Percentiles rank a stretch among this genome's conserved stretches.
Evolutionary conservation across 2,113 vertebrate genomes (phyloP).

Genomic region (Istiophorus platypterus): DNA sequence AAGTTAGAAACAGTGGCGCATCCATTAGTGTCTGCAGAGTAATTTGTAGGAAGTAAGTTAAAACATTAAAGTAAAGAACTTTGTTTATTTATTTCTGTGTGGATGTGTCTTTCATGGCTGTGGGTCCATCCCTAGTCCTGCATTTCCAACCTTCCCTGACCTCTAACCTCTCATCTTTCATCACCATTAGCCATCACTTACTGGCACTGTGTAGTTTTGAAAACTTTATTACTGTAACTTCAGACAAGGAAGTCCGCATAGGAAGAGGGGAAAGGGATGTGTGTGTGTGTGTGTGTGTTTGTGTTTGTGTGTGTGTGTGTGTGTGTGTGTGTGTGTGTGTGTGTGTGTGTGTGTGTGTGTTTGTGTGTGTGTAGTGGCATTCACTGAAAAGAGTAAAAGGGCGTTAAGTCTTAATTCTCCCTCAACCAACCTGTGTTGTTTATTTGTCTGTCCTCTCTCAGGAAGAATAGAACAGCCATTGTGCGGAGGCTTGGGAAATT

Average conservation of each 20-base stretch:
- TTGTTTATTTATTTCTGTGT: neutral
- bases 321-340: constrained; percentile 48
- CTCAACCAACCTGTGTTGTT: constrained; percentile 64
- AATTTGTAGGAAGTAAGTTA: neutral
- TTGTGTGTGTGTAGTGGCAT: neutral
- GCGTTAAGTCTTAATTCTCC: constrained; percentile 70
- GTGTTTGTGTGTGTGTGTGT: neutral
- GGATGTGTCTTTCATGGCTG: neutral
- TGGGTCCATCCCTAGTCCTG: constrained; percentile 14
- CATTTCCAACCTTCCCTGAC: neutral
- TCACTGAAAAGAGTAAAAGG: constrained; percentile 63
- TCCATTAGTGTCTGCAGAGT: neutral
- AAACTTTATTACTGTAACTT: constrained; percentile 72
- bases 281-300: constrained; percentile 50
- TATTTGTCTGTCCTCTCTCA: constrained; percentile 56
- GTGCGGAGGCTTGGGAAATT: constrained; percentile 60
- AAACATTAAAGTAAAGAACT: neutral
- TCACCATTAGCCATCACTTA: constrained; percentile 33
- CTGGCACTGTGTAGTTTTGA: constrained; percentile 41
- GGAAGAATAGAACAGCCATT: constrained; percentile 66
- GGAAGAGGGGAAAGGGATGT: constrained; percentile 70
- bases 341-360: constrained; percentile 53
- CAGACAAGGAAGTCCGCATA: constrained; percentile 71
- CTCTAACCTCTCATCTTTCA: constrained; percentile 18
- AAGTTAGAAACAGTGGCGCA: neutral